Evolutionary conservation across 2,113 vertebrate genomes (phyloP).

Genomic region (Neogale vison): DNA sequence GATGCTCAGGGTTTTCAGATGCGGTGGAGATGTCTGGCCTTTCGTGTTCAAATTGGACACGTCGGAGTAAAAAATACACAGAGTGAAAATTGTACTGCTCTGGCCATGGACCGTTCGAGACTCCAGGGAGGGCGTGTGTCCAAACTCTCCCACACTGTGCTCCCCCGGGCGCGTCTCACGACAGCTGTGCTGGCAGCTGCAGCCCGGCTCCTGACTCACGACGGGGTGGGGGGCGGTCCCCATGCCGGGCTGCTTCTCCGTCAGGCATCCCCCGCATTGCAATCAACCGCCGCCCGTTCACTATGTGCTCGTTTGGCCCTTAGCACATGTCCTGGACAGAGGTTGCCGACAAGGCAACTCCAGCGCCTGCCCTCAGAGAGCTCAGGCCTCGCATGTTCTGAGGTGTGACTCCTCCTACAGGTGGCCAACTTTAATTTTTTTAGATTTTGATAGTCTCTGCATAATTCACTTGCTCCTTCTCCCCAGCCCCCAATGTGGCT

Average conservation of each 20-base stretch:
- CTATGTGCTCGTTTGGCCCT: rapidly evolving
- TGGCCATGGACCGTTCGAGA: neutral
- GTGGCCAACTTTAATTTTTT: neutral
- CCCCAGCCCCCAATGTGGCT: neutral
- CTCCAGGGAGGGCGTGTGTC: neutral
- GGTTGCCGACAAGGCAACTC: neutral
- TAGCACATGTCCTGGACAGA: rapidly evolving
- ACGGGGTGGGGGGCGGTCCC: neutral
- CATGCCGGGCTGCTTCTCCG: neutral
- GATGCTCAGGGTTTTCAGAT: conserved; percentile 35
- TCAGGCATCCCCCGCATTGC: rapidly evolving
- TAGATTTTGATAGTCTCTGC: neutral
- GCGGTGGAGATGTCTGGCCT: conserved; percentile 59
- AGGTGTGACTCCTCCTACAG: neutral
- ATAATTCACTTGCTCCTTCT: rapidly evolving
- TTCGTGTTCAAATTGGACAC: conserved; percentile 73
- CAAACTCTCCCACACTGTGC: rapidly evolving
- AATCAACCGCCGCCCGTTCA: neutral
- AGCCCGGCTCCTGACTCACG: neutral
- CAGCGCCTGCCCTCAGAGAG: neutral
- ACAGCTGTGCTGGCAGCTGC: neutral
- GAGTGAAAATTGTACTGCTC: neutral
- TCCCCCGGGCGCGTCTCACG: neutral
- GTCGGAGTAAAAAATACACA: conserved; percentile 57
- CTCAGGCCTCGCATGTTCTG: rapidly evolving